Percentiles rank a stretch among this genome's conserved stretches.
Conservation (phyloP, 2,113 vertebrate genomes). For the Odontesthes bonariensis region DNA sequence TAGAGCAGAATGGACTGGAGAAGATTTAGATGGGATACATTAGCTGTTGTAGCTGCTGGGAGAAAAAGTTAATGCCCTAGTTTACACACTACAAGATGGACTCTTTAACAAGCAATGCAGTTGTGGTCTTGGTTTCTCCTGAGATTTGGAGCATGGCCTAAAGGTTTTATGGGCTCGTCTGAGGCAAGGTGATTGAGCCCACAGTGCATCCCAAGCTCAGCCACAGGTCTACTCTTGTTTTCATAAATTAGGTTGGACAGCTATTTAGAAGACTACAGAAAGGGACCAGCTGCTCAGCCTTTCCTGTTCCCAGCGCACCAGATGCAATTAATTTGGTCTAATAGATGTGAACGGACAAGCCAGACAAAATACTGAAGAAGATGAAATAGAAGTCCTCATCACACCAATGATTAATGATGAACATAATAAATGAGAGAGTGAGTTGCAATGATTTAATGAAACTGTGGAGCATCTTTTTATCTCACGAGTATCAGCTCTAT, state of each 20-base stretch:
- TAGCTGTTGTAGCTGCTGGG: background rate
- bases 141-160: conserved; percentile 41
- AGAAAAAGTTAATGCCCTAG: conserved; percentile 11
- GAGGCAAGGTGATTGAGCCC: conserved; percentile 28
- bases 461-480: background rate
- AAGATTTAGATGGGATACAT: background rate
- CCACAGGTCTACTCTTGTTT: conserved; percentile 26
- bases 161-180: conserved; percentile 37
- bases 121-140: background rate
- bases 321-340: conserved; percentile 4
- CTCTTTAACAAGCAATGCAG: background rate
- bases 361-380: background rate
- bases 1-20: background rate
- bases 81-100: background rate
- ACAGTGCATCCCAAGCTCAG: conserved; percentile 25
- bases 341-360: conserved; percentile 1
- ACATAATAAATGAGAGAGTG: background rate
- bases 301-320: conserved; percentile 6
- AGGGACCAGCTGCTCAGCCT: conserved; percentile 16
- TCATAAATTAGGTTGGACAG: conserved; percentile 42
- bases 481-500: too few relatives aligned
- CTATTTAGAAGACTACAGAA: conserved; percentile 42
- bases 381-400: background rate
- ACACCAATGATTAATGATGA: background rate
- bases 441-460: background rate